A percentile compares a stretch with the other conserved stretches of the same genome.
Evolutionary conservation across 2,797 vertebrate species (phyloP).

Genomic region (Tadarida brasiliensis): DNA sequence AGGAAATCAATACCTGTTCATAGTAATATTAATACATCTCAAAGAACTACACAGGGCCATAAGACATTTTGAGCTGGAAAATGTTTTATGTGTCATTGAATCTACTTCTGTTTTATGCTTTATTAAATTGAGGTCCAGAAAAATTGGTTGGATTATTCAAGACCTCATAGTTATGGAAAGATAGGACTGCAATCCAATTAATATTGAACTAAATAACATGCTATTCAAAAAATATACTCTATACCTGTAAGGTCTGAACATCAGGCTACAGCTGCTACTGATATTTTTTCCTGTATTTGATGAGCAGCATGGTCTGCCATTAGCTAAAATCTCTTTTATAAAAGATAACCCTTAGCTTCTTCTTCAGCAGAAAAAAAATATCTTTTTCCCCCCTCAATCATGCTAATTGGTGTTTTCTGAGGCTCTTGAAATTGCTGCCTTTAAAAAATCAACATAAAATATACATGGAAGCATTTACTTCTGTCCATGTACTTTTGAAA

Average conservation of each 20-base stretch:
- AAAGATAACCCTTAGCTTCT: neutral
- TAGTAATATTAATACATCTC: neutral
- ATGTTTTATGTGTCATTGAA: slow-evolving; percentile 39
- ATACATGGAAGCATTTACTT: neutral
- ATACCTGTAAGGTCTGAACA: neutral
- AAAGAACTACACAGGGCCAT: neutral
- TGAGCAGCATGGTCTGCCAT: neutral
- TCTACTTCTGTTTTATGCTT: neutral
- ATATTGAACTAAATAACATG: neutral
- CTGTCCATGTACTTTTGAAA: neutral
- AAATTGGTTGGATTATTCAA: neutral
- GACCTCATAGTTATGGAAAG: neutral
- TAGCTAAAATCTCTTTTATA: neutral
- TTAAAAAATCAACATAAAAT: neutral
- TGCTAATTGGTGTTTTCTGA: slow-evolving; percentile 26
- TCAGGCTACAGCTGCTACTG: neutral
- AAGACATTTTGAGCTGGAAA: slow-evolving; percentile 31
- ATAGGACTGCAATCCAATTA: neutral
- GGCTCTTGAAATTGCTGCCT: neutral
- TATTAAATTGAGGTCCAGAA: slow-evolving; percentile 42
- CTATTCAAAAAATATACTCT: neutral
- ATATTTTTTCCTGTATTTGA: neutral
- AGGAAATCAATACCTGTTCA: neutral
- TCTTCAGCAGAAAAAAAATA: slow-evolving; percentile 10
- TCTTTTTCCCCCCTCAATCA: neutral